Evolutionary conservation across 2,888 invertebrate genomes (phyloP).

Genomic region (Hydrotaea cyrtoneurina): DNA sequence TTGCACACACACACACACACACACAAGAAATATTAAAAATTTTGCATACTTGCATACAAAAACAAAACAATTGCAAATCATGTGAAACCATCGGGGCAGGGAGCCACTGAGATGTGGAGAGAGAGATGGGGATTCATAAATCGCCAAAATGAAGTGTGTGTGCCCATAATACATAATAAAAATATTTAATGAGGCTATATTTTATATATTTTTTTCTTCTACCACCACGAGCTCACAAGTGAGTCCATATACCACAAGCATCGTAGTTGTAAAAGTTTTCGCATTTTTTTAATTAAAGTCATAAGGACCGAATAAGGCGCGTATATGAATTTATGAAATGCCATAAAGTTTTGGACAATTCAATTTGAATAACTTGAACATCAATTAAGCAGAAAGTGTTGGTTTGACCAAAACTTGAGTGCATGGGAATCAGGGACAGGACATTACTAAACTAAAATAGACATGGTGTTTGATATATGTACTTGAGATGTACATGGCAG

Average conservation of each 20-base stretch:
- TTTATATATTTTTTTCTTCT: background rate
- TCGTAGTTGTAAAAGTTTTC: background rate
- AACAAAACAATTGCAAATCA: conserved; percentile 9
- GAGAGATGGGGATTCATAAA: background rate
- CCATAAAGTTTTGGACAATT: too few relatives aligned
- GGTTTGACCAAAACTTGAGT: too few relatives aligned
- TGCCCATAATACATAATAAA: background rate
- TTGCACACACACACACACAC: background rate
- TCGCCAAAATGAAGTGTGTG: background rate
- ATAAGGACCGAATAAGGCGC: background rate
- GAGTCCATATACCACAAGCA: too few relatives aligned
- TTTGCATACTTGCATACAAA: conserved; percentile 11
- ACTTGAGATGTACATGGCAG: too few relatives aligned
- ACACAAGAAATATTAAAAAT: conserved; percentile 9
- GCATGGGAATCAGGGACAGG: too few relatives aligned
- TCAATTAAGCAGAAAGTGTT: too few relatives aligned
- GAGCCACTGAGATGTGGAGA: background rate
- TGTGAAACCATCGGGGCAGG: background rate
- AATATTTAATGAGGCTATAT: conserved; percentile 16
- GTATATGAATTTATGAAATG: conserved; percentile 1
- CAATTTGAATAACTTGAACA: too few relatives aligned
- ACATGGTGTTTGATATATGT: too few relatives aligned
- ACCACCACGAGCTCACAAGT: too few relatives aligned
- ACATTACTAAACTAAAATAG: too few relatives aligned
- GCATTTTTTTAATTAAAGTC: conserved; percentile 1